Evolutionary conservation across 2,888 invertebrate species (phyloP).

Genomic region (Eristalinus sepulchralis): DNA sequence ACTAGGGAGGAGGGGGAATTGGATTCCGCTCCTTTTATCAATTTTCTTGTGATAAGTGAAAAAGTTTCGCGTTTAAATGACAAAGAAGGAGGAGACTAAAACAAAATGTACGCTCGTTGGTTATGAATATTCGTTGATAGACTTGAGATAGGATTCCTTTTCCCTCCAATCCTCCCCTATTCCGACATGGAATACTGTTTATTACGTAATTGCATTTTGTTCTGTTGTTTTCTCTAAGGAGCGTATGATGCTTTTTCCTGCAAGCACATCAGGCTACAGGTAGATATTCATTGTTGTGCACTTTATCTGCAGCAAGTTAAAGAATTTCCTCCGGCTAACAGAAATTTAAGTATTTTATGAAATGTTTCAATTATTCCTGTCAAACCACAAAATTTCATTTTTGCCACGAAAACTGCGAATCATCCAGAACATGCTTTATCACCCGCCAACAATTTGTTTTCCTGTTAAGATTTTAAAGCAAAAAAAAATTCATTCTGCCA

Average conservation of each 20-base stretch:
- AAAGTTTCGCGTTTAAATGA: slow-evolving; percentile 55
- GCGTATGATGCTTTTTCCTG: too few species aligned
- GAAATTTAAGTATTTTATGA: too few species aligned
- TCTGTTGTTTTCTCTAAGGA: background rate
- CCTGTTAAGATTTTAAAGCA: background rate
- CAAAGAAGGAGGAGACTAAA: background rate
- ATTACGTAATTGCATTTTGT: slow-evolving; percentile 23
- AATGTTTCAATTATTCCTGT: background rate
- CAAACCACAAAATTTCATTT: background rate
- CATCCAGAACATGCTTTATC: background rate
- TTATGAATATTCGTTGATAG: slow-evolving; percentile 37
- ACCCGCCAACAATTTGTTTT: background rate
- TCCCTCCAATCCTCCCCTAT: background rate
- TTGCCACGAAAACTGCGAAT: background rate
- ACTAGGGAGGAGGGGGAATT: slow-evolving; percentile 20
- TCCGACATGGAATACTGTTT: background rate
- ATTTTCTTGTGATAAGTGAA: slow-evolving; percentile 70
- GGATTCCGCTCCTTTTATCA: slow-evolving; percentile 59
- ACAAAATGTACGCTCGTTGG: slow-evolving; percentile 10
- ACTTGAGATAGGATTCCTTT: background rate
- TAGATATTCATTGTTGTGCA: too few species aligned
- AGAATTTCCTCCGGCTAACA: too few species aligned
- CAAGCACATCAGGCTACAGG: too few species aligned
- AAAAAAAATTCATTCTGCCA: background rate
- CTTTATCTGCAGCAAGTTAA: too few species aligned